Conservation (phyloP, 2,113 vertebrate species). For the Holacanthus passer region DNA sequence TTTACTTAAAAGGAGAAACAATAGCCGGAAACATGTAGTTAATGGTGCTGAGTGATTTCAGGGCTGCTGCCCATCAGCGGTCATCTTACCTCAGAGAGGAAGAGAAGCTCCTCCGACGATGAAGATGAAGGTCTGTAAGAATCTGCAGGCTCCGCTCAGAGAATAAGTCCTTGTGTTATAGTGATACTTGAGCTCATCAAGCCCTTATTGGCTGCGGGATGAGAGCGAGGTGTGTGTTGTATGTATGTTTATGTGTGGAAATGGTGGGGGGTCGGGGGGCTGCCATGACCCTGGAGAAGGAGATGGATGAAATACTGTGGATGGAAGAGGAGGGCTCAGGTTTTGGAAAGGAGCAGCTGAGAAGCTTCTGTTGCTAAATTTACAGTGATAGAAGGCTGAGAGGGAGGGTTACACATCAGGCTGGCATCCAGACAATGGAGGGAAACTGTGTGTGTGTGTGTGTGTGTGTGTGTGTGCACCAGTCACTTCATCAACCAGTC, state of each 20-base stretch:
- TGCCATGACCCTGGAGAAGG: constrained; percentile 82
- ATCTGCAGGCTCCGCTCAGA: constrained; percentile 75
- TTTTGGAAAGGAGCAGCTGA: constrained; percentile 83
- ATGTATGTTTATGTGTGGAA: constrained; percentile 58
- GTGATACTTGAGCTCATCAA: constrained; percentile 88
- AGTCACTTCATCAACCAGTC: constrained; percentile 45
- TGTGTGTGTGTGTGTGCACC: constrained; percentile 32
- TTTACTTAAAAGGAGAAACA: background rate
- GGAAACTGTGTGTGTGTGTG: constrained; percentile 41
- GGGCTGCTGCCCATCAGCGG: background rate
- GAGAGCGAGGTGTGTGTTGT: constrained; percentile 50
- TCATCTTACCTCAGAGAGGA: constrained; percentile 84
- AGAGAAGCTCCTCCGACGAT: constrained; percentile 84
- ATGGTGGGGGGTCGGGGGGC: constrained; percentile 19
- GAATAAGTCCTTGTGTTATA: constrained; percentile 87
- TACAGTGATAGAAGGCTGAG: constrained; percentile 78
- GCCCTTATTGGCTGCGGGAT: constrained; percentile 87
- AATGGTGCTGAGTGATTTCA: background rate
- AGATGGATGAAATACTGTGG: constrained; percentile 82
- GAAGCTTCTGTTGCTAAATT: constrained; percentile 91
- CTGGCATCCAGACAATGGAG: constrained; percentile 81
- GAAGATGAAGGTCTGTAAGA: constrained; percentile 77
- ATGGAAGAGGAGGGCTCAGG: constrained; percentile 83
- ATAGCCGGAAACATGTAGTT: background rate
- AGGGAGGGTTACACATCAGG: constrained; percentile 70